These are phyloP conservation scores for Idris sp. DNA, from an alignment of 1,140 invertebrate species.

Conservation along the genomic window DNA sequence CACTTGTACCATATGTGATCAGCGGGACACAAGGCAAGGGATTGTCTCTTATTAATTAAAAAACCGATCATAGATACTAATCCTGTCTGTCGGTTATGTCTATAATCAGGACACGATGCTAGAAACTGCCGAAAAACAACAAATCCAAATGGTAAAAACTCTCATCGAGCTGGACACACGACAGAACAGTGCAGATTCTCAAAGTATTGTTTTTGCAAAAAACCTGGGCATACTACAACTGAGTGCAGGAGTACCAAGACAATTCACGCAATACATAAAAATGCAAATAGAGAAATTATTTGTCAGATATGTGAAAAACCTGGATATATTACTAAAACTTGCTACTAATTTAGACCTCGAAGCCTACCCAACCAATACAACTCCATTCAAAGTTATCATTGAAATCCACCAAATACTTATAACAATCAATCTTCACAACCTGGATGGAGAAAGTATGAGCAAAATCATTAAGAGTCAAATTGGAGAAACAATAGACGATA, in stretches of 20 bases:
- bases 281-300: neutral
- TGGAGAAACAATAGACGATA: too few species aligned
- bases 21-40: neutral
- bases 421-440: too few species aligned
- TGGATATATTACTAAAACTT: neutral
- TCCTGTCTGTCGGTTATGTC: neutral
- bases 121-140: too few species aligned
- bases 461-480: too few species aligned
- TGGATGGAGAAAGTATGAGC: too few species aligned
- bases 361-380: neutral
- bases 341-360: neutral
- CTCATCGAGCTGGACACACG: too few species aligned
- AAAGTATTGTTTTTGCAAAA: conserved; percentile 7
- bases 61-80: too few species aligned
- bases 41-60: neutral
- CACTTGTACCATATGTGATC: neutral
- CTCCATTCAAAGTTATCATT: neutral
- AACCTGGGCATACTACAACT: neutral
- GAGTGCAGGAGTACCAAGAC: neutral
- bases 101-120: neutral
- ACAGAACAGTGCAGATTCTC: neutral
- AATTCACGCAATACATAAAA: neutral
- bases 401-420: too few species aligned
- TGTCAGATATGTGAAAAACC: neutral
- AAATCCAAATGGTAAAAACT: too few species aligned